A percentile compares a stretch with the other conserved stretches of the same genome.
phyloP scores from a whole-genome alignment of 2,888 invertebrate genomes.

The Shargacucullia verbasci region DNA sequence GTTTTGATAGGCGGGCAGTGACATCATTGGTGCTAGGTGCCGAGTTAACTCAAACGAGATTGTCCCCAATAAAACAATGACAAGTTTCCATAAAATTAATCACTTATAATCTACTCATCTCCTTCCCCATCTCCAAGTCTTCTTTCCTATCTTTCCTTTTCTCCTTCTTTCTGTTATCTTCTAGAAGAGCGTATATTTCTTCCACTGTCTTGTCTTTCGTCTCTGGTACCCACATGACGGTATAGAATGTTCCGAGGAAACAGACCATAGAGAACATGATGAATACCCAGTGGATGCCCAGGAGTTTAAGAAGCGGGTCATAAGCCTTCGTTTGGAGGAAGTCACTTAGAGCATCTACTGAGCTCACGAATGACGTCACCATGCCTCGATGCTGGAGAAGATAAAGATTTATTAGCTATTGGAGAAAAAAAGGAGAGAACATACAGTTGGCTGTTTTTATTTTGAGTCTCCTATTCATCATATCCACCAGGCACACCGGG shows the following conservation, averaged over 20 bases:
- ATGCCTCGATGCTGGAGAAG: slow-evolving; percentile 81
- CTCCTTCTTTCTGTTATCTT: slow-evolving; percentile 77
- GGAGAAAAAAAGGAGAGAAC: too few relatives aligned
- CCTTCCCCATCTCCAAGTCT: slow-evolving; percentile 72
- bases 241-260: slow-evolving; percentile 82
- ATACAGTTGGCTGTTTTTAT: too few relatives aligned
- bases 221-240: slow-evolving; percentile 83
- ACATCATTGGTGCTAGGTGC: too few relatives aligned
- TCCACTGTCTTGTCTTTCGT: slow-evolving; percentile 81
- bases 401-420: not conserved
- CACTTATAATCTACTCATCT: slow-evolving; percentile 78
- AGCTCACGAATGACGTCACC: slow-evolving; percentile 83
- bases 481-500: too few relatives aligned
- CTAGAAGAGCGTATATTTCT: slow-evolving; percentile 80
- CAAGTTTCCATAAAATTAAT: slow-evolving; percentile 25
- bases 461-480: too few relatives aligned
- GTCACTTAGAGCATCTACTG: slow-evolving; percentile 81
- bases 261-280: slow-evolving; percentile 82
- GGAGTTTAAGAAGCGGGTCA: slow-evolving; percentile 80
- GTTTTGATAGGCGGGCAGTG: too few relatives aligned
- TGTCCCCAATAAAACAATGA: slow-evolving; percentile 22
- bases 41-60: too few relatives aligned
- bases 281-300: slow-evolving; percentile 86
- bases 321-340: slow-evolving; percentile 85
- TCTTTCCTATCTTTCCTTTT: slow-evolving; percentile 75